Percentiles rank a stretch among this genome's conserved stretches.
Conservation (phyloP, 2,113 vertebrate genomes). For the Psilopsiagon aymara region DNA sequence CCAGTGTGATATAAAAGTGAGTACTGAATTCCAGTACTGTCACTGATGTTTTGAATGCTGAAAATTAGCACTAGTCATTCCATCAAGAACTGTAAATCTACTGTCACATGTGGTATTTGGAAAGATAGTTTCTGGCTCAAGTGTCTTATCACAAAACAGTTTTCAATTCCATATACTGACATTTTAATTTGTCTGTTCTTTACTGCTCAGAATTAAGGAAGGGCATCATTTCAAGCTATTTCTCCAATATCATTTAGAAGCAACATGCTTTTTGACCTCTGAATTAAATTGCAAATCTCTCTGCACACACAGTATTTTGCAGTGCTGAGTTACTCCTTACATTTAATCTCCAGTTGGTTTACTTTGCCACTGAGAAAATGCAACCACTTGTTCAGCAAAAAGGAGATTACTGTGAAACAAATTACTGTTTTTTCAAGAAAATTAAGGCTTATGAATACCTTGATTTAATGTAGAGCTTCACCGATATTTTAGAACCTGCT, state of each 20-base stretch:
- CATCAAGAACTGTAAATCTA: slow-evolving; percentile 1
- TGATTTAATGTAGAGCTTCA: slow-evolving; percentile 6
- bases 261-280: slow-evolving; percentile 57
- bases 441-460: slow-evolving; percentile 50
- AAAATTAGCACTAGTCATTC: neutral
- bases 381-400: slow-evolving; percentile 66
- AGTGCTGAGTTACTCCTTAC: slow-evolving; percentile 29
- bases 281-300: slow-evolving; percentile 47
- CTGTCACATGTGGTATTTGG: neutral
- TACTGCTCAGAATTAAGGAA: slow-evolving; percentile 46
- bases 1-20: neutral
- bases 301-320: slow-evolving; percentile 31
- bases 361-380: slow-evolving; percentile 55
- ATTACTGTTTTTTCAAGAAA: slow-evolving; percentile 43
- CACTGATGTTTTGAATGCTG: neutral
- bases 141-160: slow-evolving; percentile 37
- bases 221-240: slow-evolving; percentile 42
- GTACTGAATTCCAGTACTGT: neutral
- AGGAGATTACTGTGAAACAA: slow-evolving; percentile 41
- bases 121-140: slow-evolving; percentile 19
- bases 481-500: neutral
- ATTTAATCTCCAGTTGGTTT: slow-evolving; percentile 61
- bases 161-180: slow-evolving; percentile 45
- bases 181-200: slow-evolving; percentile 53
- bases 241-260: slow-evolving; percentile 34